phyloP scores from a whole-genome alignment of 2,888 invertebrate genomes.

The Junonia oenone region DNA sequence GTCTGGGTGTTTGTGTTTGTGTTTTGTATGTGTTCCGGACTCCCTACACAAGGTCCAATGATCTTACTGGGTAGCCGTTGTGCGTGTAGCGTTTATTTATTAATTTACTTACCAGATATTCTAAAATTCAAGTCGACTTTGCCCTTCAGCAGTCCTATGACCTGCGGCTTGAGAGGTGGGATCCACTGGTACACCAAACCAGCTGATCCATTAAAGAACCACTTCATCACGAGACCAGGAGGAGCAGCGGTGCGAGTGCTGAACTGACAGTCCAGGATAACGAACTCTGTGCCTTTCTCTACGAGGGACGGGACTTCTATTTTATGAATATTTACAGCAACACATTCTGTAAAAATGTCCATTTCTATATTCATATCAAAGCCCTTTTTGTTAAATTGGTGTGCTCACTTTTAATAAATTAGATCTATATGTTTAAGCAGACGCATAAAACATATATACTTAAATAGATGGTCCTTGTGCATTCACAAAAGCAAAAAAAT shows the following conservation, averaged over 20 bases:
- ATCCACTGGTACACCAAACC: conserved; percentile 74
- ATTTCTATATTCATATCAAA: not conserved
- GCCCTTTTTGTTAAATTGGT: no score
- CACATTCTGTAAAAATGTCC: conserved; percentile 50
- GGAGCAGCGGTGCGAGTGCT: conserved; percentile 39
- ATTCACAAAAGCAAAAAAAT: no score
- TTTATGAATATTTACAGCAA: conserved; percentile 67
- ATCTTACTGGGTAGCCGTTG: no score
- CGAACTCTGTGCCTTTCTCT: conserved; percentile 56
- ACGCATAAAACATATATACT: no score
- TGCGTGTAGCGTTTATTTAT: no score
- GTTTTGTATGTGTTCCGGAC: no score
- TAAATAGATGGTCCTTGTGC: not conserved
- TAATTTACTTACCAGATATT: conserved; percentile 72
- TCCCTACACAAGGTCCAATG: no score
- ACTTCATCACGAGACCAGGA: conserved; percentile 66
- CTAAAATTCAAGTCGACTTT: conserved; percentile 64
- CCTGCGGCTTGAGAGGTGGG: conserved; percentile 65
- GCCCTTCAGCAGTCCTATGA: conserved; percentile 67
- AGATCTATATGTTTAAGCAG: no score
- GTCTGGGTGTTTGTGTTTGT: no score
- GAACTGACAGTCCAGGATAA: conserved; percentile 60
- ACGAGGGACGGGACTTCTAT: conserved; percentile 64
- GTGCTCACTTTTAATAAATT: no score
- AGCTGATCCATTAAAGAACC: conserved; percentile 71